Evolutionary conservation across 2,113 vertebrate species (phyloP), one percentile per base, ranked within the genome.

Genomic region (Pituophis catenifer): DNA sequence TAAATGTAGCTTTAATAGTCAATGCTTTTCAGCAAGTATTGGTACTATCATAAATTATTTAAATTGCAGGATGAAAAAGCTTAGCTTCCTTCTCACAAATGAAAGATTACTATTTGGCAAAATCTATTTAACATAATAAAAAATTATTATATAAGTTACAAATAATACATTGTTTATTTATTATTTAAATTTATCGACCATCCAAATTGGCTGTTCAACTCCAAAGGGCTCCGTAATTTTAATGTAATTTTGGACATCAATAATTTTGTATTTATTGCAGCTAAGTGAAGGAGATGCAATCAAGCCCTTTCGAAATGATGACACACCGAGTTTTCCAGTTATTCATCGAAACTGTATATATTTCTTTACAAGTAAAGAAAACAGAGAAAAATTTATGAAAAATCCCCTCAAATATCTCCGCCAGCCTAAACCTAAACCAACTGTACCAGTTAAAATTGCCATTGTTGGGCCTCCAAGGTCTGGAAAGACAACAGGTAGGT

Each of bases 391-490:
- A 89, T 99, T 99, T 96, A 98, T 98, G 97, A 97, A 97, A 94
- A 98, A 99, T 95, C 99, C 99, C 26, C 97, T 99, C 93, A 99
- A 98, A 97, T 99, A 98, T 95, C 98, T 99, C 87, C 94, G 94
- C 93, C 99, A 99, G 95, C 97, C 98, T 65, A 98, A 98, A 95
- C 98, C 99, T 89, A 97, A 96, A 19, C 95, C 96, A 7, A 89
- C 97, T 50, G 95, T 98, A 62, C 98, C 99, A 75, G 89, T 99
- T 92, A 98, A 97, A 97, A 96, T 99, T 93, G 98, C 98, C 85
- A 94, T 99, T 5, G 96, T 98, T 86, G 99, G 99, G 92, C 98
- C 98, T 94, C 98, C 99, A 90, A 99, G 99, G 97, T 99, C 99
- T 94, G 99, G 99, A 85, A 99, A 99, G 97, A 99, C 98, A 62